Base-by-base conservation (phyloP, 1,140 invertebrate species). In the Musca domestica region DNA sequence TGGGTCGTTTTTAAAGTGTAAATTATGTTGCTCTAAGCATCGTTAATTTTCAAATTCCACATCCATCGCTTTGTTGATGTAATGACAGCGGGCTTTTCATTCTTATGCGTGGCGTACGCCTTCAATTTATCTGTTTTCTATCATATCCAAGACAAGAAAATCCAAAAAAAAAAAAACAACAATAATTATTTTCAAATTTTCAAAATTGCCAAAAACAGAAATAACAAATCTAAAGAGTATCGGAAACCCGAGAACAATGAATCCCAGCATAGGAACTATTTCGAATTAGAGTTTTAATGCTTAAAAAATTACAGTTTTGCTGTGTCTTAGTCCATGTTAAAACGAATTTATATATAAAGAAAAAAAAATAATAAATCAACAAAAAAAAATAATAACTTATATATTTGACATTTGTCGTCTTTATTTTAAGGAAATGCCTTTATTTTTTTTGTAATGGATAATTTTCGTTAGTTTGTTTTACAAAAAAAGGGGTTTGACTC, bases 311-410 rank as follows among this genome's bases (percentile, higher is more conserved):
- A 69, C 41, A 65, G 30, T 69, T 69, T 69, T 69, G 54, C 68
- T 69, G 68, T 69, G 68, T 69, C 68, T 69, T 69, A 69, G 68
- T 69, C 68, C 68, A 69, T 58, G 68, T 69, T 52, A 51, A 65
- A 69, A 69, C 68, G 68, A 69, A 69, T 69, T 69, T 69, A 69
- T 61, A 61, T 58, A 58, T 58, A 58, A 58, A 22, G 17, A 30
- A 58, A 30, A 22, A 52, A 52, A 52, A 23, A 52, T 6, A 41
- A 17, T 3, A 64, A 64, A n/a, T n/a, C n/a, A n/a, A n/a, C n/a
- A n/a, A 69, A 54, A 19, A 12, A 52, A 54, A 64, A 27, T 14
- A 49, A 67, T 49, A 34, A 52, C 23, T 68, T 30, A 30, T 30
- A 41, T 41, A 41, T 41, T 41, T 41, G 34, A 41, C 34, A 41